Evolutionary conservation across 2,888 invertebrate genomes (phyloP).

Genomic region (Liodrosophila aerea): DNA sequence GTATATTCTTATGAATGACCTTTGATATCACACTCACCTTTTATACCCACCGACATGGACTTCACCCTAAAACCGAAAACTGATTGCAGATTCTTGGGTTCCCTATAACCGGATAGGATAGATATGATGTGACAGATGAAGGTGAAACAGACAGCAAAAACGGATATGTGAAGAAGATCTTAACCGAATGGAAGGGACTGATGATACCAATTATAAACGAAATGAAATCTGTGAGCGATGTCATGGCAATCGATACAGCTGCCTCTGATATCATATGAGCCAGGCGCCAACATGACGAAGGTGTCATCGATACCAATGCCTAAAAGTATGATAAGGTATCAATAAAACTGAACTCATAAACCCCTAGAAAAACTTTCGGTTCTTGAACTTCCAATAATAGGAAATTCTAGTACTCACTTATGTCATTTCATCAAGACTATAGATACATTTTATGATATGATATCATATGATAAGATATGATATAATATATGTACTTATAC

Average conservation of each 20-base stretch:
- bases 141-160: slow-evolving; percentile 93
- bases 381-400: too few relatives aligned
- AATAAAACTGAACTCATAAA: not conserved
- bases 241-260: slow-evolving; percentile 97
- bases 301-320: slow-evolving; percentile 98
- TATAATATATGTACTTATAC: too few relatives aligned
- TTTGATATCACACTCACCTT: too few relatives aligned
- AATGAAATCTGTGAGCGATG: slow-evolving; percentile 95
- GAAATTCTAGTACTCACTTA: too few relatives aligned
- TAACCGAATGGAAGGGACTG: slow-evolving; percentile 96
- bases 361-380: too few relatives aligned
- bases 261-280: slow-evolving; percentile 94
- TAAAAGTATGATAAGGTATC: slow-evolving; percentile 76
- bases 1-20: too few relatives aligned
- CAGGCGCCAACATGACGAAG: slow-evolving; percentile 97
- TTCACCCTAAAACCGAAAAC: slow-evolving; percentile 90
- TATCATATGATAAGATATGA: too few relatives aligned
- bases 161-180: slow-evolving; percentile 98
- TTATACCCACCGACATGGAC: slow-evolving; percentile 90
- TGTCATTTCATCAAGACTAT: too few relatives aligned
- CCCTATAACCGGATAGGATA: slow-evolving; percentile 96
- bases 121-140: slow-evolving; percentile 95
- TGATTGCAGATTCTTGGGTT: slow-evolving; percentile 93
- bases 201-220: slow-evolving; percentile 96
- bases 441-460: too few relatives aligned